phyloP scores from a whole-genome alignment of 2,797 vertebrate genomes.

The Furcifer pardalis region DNA sequence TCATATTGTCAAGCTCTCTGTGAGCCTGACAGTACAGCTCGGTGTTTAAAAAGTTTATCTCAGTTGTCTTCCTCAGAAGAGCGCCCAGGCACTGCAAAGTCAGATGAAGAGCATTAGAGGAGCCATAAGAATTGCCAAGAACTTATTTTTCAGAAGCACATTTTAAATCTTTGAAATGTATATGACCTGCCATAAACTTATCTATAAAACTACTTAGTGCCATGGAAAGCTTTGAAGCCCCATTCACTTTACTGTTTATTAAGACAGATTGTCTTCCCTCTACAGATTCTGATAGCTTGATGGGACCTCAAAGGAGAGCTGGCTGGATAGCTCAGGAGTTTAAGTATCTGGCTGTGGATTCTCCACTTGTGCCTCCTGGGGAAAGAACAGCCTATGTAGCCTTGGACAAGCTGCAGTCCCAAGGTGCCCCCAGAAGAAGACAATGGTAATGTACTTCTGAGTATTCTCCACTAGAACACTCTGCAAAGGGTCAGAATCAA shows the following conservation, averaged over 20 bases:
- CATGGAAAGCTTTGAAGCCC: background rate
- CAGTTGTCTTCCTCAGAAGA: background rate
- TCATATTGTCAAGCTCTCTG: background rate
- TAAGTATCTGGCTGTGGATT: too few relatives aligned
- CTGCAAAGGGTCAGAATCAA: too few relatives aligned
- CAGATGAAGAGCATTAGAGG: background rate
- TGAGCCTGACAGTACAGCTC: background rate
- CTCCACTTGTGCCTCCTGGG: too few relatives aligned
- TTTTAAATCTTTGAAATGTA: background rate
- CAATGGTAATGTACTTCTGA: too few relatives aligned
- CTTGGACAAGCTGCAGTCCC: too few relatives aligned
- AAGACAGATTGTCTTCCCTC: background rate
- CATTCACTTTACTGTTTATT: background rate
- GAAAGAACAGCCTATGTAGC: too few relatives aligned
- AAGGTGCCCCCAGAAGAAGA: too few relatives aligned
- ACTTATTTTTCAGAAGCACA: background rate
- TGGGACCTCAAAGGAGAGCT: too few relatives aligned
- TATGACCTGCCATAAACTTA: background rate
- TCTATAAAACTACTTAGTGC: background rate
- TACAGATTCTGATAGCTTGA: too few relatives aligned
- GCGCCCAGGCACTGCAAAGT: background rate
- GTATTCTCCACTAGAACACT: too few relatives aligned
- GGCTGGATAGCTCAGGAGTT: too few relatives aligned
- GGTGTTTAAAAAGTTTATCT: background rate
- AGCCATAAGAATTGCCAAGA: background rate